A percentile compares a stretch with the other conserved stretches of the same genome.
Conservation (phyloP, 2,113 vertebrate species). For the Lamprologus speciosus region DNA sequence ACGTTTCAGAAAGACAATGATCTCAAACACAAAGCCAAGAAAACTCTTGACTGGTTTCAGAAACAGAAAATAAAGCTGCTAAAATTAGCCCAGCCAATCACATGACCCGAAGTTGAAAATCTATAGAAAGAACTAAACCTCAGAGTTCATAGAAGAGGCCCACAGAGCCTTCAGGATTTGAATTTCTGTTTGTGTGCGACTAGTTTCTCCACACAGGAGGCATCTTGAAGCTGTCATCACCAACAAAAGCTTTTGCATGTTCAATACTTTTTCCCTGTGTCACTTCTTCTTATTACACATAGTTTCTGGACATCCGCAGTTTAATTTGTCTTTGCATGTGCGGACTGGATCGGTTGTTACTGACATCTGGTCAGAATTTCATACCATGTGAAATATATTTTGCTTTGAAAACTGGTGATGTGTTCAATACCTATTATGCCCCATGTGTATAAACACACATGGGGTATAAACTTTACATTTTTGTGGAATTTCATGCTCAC, state of each 20-base stretch:
- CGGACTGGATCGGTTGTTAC: accelerated
- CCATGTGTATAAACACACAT: not conserved
- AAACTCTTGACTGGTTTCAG: not conserved
- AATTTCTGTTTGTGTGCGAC: not conserved
- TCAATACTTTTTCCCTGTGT: not conserved
- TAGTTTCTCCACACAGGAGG: not conserved
- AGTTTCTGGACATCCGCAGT: not conserved
- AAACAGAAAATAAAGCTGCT: not conserved
- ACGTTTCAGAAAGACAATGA: not conserved
- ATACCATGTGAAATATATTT: not conserved
- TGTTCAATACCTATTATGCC: accelerated
- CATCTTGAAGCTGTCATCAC: not conserved
- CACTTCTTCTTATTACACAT: not conserved
- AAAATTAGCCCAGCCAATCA: not conserved
- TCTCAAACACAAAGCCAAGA: not conserved
- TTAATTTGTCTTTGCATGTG: not conserved
- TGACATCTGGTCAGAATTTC: not conserved
- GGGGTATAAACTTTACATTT: not conserved
- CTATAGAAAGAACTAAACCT: not conserved
- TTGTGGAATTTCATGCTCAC: not conserved
- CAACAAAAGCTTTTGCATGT: not conserved
- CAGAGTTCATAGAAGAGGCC: not conserved
- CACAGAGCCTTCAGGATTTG: not conserved
- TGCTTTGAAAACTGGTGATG: not conserved
- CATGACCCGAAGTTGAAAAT: not conserved